Evolutionary conservation across 92 coral and sea anemone genomes (phyloP), one percentile per base, ranked within the genome.

Genomic region (Porites lobata): DNA sequence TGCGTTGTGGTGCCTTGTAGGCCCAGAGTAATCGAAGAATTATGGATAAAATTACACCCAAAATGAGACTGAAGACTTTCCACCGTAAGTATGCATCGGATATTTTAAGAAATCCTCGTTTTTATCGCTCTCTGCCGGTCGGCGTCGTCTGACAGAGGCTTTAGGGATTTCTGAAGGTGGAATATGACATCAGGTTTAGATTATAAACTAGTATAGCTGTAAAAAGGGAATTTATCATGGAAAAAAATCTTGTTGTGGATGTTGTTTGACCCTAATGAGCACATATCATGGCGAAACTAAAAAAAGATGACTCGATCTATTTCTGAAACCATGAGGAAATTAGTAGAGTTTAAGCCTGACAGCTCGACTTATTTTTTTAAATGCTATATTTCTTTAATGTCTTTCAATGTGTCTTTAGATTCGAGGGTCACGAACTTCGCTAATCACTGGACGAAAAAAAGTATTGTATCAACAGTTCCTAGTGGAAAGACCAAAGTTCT

Each of bases 51-150:
- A 18, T 84, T 73, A 19, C 13, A 22, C 18, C 71, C 50, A 21
- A 14, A 13, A 59, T 62, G 43, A 52, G 54, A 53, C 74, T 73
- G 87, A 84, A 84, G 87, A 84, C 63, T 84, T 83, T 84, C 87
- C 87, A 52, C 32, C 52, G 87, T 84, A 50, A 84, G 87, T 84
- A 8, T 6, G 6, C 19, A 54, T 26, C 63, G 73, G 43, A 82
- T 82, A 82, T 82, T 78, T 15, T 59, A 67, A 71, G 76, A 82
- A 82, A 22, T 82, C 78, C 86, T 56, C 78, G 65, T 43, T 38
- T 50, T 43, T 29, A 51, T 26, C 58, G 70, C 8, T 9, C 21
- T 7, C 1, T 2, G 20, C 17, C 54, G 65, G 12, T 19, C 10
- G 13, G 38, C 59, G 68, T 12, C 47, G 19, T 18, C 57, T 82